Evolutionary conservation across 2,113 vertebrate species (phyloP), one percentile per base, ranked within the genome.

Genomic region (Chionis minor): DNA sequence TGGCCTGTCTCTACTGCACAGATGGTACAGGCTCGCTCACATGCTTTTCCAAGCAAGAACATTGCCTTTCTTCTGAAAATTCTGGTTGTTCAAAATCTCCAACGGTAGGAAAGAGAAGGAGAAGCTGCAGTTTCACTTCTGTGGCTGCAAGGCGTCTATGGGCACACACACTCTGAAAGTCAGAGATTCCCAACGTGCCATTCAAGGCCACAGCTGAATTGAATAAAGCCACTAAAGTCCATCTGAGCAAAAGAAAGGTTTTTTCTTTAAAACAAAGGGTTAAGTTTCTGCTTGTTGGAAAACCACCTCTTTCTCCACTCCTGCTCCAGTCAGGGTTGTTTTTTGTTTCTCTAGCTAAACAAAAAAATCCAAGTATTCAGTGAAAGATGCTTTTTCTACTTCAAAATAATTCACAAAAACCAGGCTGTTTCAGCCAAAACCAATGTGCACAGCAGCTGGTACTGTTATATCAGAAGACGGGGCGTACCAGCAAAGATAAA

Each of bases 101-200:
- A 51, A 30, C 2, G 1, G n/a, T 62, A 70, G 38, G 63, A 88
- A 87, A 73, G 70, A 82, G 81, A 85, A 92, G 11, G 16, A 77
- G 66, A 77, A 87, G 67, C 85, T 86, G 55, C 82, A 91, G 47
- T 78, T 95, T 93, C 78, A 86, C 30, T 94, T 79, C 81, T 54
- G 54, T 69, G 84, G 78, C 52, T 27, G 27, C 9, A 67, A 84
- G 56, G 66, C 71, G 65, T 85, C 54, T 77, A 58, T 58, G 59
- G 65, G 78, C 63, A 62, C 47, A 78, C 0, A 8, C 88, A 19
- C 63, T 75, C 59, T 71, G 42, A 40, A 92, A 69, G 51, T 90
- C 79, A 86, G 44, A 38, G 82, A 83, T 88, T 96, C 80, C 88
- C 85, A 88, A 92, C 15, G 35, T 88, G 80, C 82, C 72, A 80